These are phyloP conservation scores for Frankliniella fusca DNA, from an alignment of 2,888 invertebrate genomes.

Conservation along the genomic window DNA sequence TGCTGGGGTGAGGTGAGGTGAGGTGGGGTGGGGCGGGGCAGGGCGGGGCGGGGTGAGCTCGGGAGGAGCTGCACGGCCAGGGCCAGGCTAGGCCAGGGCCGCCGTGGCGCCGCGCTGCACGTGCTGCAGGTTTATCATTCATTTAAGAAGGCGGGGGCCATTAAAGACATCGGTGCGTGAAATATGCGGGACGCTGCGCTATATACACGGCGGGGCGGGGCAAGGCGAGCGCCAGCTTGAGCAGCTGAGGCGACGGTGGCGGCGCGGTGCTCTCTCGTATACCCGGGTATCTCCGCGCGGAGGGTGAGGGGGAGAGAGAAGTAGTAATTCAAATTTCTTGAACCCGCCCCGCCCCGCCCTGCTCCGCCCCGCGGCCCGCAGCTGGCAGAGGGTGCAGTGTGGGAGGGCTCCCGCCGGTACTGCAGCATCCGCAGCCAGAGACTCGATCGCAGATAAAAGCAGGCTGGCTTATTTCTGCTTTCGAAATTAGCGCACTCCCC, in stretches of 20 bases:
- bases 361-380: no score
- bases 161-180: constrained; percentile 24
- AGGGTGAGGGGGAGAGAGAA: no score
- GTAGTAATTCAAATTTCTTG: no score
- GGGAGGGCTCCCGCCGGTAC: no score
- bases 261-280: neutral
- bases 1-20: neutral
- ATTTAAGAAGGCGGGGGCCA: constrained; percentile 18
- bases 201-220: neutral
- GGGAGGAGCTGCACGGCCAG: neutral
- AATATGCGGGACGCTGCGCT: constrained; percentile 2
- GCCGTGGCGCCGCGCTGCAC: neutral
- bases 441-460: neutral
- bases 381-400: no score
- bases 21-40: neutral
- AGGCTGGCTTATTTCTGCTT: neutral
- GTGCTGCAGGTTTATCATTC: constrained; percentile 24
- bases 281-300: no score
- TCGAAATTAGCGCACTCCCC: no score
- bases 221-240: neutral
- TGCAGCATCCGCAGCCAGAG: neutral
- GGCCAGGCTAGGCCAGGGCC: neutral
- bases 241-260: neutral
- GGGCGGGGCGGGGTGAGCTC: neutral
- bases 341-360: no score